phyloP scores from a whole-genome alignment of 2,888 invertebrate species.

The Caenorhabditis sp. region DNA sequence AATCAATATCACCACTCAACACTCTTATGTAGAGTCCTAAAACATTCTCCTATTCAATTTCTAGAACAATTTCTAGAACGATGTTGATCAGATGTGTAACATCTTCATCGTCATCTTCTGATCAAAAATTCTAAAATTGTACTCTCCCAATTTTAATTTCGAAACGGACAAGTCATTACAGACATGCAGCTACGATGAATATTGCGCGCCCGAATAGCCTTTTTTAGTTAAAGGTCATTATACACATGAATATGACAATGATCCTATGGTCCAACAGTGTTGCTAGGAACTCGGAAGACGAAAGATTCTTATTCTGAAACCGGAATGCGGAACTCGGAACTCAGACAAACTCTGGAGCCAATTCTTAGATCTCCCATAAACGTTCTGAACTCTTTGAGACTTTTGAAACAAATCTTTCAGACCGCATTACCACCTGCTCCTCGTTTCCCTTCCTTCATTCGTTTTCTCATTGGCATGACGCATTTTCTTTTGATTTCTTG shows the following conservation, averaged over 20 bases:
- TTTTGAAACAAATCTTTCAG: slow-evolving; percentile 17
- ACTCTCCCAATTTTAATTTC: neutral
- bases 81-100: too few species aligned
- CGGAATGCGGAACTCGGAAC: too few species aligned
- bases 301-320: too few species aligned
- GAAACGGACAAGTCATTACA: neutral
- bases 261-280: neutral
- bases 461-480: slow-evolving; percentile 24
- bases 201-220: neutral
- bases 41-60: neutral
- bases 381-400: neutral
- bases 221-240: neutral
- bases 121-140: neutral
- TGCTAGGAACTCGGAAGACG: too few species aligned
- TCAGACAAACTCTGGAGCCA: too few species aligned
- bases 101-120: too few species aligned
- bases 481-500: slow-evolving; percentile 10
- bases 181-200: neutral
- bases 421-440: slow-evolving; percentile 4
- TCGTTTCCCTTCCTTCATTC: slow-evolving; percentile 3
- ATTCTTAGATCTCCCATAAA: neutral
- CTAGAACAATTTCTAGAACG: neutral
- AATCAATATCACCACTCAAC: too few species aligned
- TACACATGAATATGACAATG: neutral
- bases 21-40: too few species aligned